phyloP scores from a whole-genome alignment of 30 jellyfish, hydroid and myxozoan species.

The Pelagia noctiluca region DNA sequence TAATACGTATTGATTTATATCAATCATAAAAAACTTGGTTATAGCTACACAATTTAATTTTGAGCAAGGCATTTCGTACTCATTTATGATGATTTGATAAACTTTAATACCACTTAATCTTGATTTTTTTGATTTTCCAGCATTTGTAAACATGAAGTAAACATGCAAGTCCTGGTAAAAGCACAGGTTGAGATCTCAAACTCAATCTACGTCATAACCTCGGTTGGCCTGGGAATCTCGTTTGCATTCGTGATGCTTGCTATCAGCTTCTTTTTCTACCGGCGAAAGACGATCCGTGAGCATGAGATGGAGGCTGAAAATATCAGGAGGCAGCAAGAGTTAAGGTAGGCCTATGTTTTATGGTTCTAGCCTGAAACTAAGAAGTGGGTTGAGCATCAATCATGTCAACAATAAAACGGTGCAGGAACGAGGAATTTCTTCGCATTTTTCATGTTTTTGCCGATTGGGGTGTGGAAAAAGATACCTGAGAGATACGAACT shows the following conservation, averaged over 20 bases:
- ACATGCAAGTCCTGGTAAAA: constrained; percentile 21
- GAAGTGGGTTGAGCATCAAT: background rate
- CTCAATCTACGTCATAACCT: constrained; percentile 27
- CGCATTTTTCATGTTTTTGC: too few relatives aligned
- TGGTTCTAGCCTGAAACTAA: background rate
- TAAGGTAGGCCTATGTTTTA: constrained; percentile 42
- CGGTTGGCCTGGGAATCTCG: constrained; percentile 60
- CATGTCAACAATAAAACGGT: background rate
- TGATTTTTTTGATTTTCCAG: constrained; percentile 12
- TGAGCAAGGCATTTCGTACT: background rate
- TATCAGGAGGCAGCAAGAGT: constrained; percentile 69
- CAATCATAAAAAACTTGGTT: too few relatives aligned
- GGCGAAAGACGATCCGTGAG: constrained; percentile 46
- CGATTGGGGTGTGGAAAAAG: too few relatives aligned
- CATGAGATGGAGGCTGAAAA: constrained; percentile 69
- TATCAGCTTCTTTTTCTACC: constrained; percentile 60
- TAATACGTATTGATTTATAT: too few relatives aligned
- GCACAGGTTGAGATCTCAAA: background rate
- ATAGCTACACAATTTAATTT: constrained; percentile 45
- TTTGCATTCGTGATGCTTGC: constrained; percentile 21
- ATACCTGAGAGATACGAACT: too few relatives aligned
- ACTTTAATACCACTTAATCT: too few relatives aligned
- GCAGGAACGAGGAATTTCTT: background rate
- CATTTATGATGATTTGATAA: too few relatives aligned
- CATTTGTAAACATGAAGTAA: constrained; percentile 41